These are phyloP conservation scores for Himalopsyche kuldschensis DNA, from an alignment of 2,888 invertebrate genomes.

Conservation along the genomic window DNA sequence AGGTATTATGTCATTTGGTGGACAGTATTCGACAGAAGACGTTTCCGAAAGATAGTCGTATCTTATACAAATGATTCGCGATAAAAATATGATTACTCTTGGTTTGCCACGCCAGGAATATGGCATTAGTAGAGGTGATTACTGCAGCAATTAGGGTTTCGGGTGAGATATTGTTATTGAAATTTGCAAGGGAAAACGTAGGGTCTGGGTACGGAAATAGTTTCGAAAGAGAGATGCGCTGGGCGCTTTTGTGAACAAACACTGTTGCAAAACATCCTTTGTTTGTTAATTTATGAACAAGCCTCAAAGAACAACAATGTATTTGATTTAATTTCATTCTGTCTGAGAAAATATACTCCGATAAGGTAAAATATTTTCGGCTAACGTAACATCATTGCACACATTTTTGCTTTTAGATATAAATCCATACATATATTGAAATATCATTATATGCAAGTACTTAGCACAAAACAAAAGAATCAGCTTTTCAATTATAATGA, in stretches of 20 bases:
- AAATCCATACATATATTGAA: too few relatives aligned
- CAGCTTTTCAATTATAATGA: too few relatives aligned
- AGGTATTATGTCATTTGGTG: too few relatives aligned
- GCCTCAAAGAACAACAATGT: not conserved
- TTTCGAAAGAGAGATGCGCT: not conserved
- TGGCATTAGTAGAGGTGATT: not conserved
- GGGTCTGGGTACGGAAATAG: not conserved
- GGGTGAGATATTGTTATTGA: constrained; percentile 1
- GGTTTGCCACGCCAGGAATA: not conserved
- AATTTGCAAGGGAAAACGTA: not conserved
- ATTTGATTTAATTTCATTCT: not conserved
- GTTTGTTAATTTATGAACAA: not conserved
- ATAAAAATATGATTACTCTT: not conserved
- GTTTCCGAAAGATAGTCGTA: too few relatives aligned
- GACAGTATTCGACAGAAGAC: too few relatives aligned
- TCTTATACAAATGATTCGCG: too few relatives aligned
- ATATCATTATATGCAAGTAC: too few relatives aligned
- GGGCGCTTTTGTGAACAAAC: not conserved
- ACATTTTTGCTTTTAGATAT: too few relatives aligned
- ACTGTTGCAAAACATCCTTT: not conserved
- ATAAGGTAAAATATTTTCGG: too few relatives aligned
- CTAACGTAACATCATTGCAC: too few relatives aligned
- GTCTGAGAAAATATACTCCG: not conserved
- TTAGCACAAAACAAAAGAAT: too few relatives aligned
- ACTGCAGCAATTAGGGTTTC: not conserved